A percentile compares a stretch with the other conserved stretches of the same genome.
These are phyloP conservation scores for Nipponia nippon DNA, from an alignment of 2,113 vertebrate species.

Conservation along the genomic window DNA sequence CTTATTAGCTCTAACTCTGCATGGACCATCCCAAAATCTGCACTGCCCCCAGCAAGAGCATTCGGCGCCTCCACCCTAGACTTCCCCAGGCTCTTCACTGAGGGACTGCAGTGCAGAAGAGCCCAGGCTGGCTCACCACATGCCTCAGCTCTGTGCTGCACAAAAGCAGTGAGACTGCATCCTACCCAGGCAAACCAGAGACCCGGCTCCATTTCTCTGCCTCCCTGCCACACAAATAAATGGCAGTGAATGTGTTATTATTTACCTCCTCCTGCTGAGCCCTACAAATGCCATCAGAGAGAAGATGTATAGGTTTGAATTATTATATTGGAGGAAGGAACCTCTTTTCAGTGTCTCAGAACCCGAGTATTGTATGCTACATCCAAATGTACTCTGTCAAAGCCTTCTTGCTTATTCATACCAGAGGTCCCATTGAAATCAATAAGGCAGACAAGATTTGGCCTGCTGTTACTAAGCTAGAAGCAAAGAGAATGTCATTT, in stretches of 20 bases:
- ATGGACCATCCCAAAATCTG: neutral
- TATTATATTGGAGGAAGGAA: neutral
- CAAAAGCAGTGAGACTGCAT: neutral
- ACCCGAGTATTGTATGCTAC: neutral
- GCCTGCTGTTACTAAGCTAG: neutral
- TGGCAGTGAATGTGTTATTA: neutral
- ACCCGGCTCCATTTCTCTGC: neutral
- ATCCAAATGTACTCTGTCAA: neutral
- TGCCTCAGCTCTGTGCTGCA: neutral
- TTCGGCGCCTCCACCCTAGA: neutral
- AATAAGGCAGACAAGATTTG: neutral
- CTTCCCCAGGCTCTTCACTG: neutral
- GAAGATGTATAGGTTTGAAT: neutral
- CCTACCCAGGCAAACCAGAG: neutral
- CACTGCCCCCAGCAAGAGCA: neutral
- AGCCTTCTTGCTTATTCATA: neutral
- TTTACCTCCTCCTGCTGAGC: neutral
- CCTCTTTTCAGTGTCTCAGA: neutral
- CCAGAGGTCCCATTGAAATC: neutral
- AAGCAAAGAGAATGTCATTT: neutral
- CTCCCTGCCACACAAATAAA: neutral
- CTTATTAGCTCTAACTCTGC: neutral
- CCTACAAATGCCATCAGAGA: neutral
- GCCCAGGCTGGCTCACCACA: neutral
- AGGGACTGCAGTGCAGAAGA: fast-evolving